Evolutionary conservation across 2,797 vertebrate species (phyloP).

Genomic region (Corythornis leucogaster): DNA sequence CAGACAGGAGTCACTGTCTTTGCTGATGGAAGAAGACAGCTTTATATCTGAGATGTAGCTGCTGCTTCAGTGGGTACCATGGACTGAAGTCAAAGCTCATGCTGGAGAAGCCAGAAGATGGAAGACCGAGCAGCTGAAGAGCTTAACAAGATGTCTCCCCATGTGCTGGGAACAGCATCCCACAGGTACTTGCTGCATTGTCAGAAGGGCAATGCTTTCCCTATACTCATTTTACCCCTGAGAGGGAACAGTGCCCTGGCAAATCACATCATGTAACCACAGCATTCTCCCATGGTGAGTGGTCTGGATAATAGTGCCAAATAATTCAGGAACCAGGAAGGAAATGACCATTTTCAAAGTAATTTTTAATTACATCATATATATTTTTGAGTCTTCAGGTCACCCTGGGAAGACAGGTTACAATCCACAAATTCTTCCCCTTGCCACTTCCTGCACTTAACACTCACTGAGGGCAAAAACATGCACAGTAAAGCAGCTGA

Average conservation of each 20-base stretch:
- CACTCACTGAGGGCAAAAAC: neutral
- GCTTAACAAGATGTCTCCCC: neutral
- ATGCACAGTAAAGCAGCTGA: neutral
- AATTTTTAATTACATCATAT: neutral
- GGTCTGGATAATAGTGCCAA: neutral
- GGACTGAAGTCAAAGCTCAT: neutral
- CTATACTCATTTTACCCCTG: neutral
- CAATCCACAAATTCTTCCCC: neutral
- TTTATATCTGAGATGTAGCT: neutral
- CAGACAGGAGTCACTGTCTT: accelerated
- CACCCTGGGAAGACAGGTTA: neutral
- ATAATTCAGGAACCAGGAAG: neutral
- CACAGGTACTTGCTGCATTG: neutral
- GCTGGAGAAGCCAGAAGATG: neutral
- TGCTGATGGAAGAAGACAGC: neutral
- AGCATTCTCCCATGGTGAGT: neutral
- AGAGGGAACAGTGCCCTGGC: neutral
- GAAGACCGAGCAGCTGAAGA: neutral
- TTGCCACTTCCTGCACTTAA: neutral
- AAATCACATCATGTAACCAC: neutral
- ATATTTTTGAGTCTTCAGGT: neutral
- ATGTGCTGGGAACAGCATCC: accelerated
- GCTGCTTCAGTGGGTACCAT: accelerated
- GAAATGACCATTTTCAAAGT: neutral
- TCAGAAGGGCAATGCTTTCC: neutral